Base-by-base conservation (phyloP, 2,888 invertebrate genomes). In the Ormyrus thymus region DNA sequence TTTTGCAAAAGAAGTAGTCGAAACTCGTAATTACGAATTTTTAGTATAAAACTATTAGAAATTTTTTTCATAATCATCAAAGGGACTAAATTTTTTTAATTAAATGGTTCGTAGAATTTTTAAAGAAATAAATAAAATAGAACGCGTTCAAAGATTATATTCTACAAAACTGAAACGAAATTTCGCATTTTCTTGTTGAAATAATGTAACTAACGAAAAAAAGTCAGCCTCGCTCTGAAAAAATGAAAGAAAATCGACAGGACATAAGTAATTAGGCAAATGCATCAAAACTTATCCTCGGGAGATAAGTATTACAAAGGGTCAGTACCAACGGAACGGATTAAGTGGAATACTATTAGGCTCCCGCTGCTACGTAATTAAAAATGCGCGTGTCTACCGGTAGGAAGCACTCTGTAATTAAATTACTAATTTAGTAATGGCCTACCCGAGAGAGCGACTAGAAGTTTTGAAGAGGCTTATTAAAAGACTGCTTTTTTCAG, bases 341-440 rank as follows among this genome's bases (percentile, higher is more conserved):
- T 78, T 71, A 72, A 62, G 76, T 43, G 58, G n/a, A 75, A 75
- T 77, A 29, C 78, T 62, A n/a, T 10, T 9, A 53, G 45, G n/a
- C 51, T 59, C 51, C 11, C 11, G 55, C 62, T 43, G 68, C 13
- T 58, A 72, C 64, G 68, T 81, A 78, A 81, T 79, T 79, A 79
- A 79, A 78, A 79, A 75, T 70, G 66, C 50, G 70, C 74, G 64
- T 56, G 61, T 65, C 58, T 45, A 45, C 55, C 48, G 13, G 73
- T 51, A 29, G 70, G 55, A 66, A 66, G 15, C 50, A 46, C 61
- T 51, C 64, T 68, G 56, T 81, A 81, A 81, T 79, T 81, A 81
- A 81, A 79, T 81, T 81, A 81, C 74, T 77, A 79, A 81, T 81
- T 79, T 79, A 66, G 74, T 79, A 81, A 81, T 81, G 81, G 73